Evolutionary conservation across 2,113 vertebrate genomes (phyloP).

Genomic region (Pogonocichla stellata): DNA sequence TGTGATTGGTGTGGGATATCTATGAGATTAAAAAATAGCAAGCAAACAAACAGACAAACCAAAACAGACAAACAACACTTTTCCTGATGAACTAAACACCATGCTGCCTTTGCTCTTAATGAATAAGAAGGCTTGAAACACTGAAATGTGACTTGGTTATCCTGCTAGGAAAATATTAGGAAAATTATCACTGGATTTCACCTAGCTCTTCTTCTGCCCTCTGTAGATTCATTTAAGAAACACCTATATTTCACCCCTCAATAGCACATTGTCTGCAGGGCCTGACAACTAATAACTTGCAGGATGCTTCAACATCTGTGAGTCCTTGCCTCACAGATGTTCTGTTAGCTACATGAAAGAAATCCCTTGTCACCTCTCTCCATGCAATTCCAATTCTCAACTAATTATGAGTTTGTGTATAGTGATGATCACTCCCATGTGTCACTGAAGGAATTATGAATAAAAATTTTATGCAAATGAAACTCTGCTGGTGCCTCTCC

Average conservation of each 20-base stretch:
- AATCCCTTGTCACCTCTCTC: slow-evolving; percentile 60
- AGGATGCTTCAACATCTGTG: slow-evolving; percentile 53
- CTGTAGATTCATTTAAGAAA: background rate
- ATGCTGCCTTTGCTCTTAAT: background rate
- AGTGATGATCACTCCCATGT: slow-evolving; percentile 56
- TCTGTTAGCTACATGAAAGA: slow-evolving; percentile 48
- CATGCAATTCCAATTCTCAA: slow-evolving; percentile 50
- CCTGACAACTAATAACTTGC: slow-evolving; percentile 19
- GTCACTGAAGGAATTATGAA: slow-evolving; percentile 43
- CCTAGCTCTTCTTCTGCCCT: background rate
- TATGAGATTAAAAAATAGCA: background rate
- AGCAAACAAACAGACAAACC: background rate
- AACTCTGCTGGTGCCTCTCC: background rate
- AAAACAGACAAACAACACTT: background rate
- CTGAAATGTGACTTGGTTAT: background rate
- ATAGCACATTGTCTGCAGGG: background rate
- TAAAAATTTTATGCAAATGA: slow-evolving; percentile 36
- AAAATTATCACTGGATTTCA: background rate
- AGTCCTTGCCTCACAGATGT: slow-evolving; percentile 53
- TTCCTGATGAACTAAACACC: background rate
- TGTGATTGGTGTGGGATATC: background rate
- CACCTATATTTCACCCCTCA: slow-evolving; percentile 6
- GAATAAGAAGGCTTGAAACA: background rate
- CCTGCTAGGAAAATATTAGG: background rate
- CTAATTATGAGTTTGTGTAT: slow-evolving; percentile 52